phyloP scores from a whole-genome alignment of 2,888 invertebrate genomes.

The Lasioglossum zephyrum region DNA sequence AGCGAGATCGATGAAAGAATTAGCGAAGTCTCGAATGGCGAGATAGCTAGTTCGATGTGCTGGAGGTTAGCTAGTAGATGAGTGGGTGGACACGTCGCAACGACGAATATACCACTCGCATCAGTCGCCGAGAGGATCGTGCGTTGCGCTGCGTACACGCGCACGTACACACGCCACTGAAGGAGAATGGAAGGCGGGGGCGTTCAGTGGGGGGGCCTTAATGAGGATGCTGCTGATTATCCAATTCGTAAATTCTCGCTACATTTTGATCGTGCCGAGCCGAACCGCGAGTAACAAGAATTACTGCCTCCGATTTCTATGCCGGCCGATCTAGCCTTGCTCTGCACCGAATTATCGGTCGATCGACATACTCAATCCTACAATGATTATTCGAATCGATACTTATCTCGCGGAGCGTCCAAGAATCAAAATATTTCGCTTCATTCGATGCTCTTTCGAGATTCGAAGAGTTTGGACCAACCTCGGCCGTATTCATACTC shows the following conservation, averaged over 20 bases:
- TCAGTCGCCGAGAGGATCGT: constrained; percentile 8
- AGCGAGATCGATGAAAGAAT: constrained; percentile 64
- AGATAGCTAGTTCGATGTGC: neutral
- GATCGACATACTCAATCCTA: neutral
- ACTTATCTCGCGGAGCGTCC: neutral
- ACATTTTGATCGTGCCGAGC: constrained; percentile 82
- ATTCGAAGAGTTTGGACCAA: too few species aligned
- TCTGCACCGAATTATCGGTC: constrained; percentile 39
- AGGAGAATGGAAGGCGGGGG: constrained; percentile 82
- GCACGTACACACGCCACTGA: constrained; percentile 57
- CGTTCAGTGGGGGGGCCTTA: constrained; percentile 85
- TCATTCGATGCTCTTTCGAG: neutral
- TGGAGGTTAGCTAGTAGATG: constrained; percentile 45
- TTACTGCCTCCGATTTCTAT: constrained; percentile 60
- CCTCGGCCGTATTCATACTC: too few species aligned
- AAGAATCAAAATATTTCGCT: neutral
- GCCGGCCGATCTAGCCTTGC: constrained; percentile 43
- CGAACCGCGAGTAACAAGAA: constrained; percentile 79
- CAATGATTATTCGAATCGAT: neutral
- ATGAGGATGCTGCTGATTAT: constrained; percentile 89
- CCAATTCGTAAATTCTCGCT: constrained; percentile 86
- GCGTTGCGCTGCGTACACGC: constrained; percentile 25
- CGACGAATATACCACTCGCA: constrained; percentile 27
- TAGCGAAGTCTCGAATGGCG: constrained; percentile 1
- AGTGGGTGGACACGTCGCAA: constrained; percentile 57